phyloP scores from a whole-genome alignment of 1,140 invertebrate species.

The Halesus radiatus region DNA sequence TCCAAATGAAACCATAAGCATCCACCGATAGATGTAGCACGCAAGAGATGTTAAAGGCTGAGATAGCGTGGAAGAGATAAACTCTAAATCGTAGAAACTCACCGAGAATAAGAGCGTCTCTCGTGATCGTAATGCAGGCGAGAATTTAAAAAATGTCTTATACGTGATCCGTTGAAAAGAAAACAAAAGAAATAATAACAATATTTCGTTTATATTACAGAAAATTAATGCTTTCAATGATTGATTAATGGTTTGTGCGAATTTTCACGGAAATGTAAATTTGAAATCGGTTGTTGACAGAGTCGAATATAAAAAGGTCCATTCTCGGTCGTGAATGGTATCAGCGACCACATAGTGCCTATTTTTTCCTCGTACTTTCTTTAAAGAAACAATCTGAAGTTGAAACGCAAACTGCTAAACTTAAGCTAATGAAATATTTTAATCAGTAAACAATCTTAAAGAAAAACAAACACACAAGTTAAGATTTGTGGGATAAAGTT shows the following conservation, averaged over 20 bases:
- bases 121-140: background rate
- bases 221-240: too few species aligned
- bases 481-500: too few species aligned
- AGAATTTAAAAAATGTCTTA: background rate
- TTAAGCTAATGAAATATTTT: too few species aligned
- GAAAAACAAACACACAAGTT: too few species aligned
- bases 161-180: too few species aligned
- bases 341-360: background rate
- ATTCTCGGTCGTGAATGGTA: background rate
- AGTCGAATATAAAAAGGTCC: background rate
- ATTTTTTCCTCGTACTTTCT: too few species aligned
- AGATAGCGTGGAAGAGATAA: background rate
- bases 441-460: too few species aligned
- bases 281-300: background rate
- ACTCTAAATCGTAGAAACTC: background rate
- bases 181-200: too few species aligned
- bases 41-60: background rate
- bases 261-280: constrained; percentile 26
- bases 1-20: constrained; percentile 2
- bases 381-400: too few species aligned
- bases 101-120: background rate
- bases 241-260: background rate
- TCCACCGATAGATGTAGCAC: background rate
- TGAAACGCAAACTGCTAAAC: too few species aligned
- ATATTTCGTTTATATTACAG: too few species aligned